Percentiles rank a stretch among this genome's conserved stretches.
These are phyloP conservation scores for Rhadina sibilatrix DNA, from an alignment of 2,113 vertebrate species.

Conservation along the genomic window DNA sequence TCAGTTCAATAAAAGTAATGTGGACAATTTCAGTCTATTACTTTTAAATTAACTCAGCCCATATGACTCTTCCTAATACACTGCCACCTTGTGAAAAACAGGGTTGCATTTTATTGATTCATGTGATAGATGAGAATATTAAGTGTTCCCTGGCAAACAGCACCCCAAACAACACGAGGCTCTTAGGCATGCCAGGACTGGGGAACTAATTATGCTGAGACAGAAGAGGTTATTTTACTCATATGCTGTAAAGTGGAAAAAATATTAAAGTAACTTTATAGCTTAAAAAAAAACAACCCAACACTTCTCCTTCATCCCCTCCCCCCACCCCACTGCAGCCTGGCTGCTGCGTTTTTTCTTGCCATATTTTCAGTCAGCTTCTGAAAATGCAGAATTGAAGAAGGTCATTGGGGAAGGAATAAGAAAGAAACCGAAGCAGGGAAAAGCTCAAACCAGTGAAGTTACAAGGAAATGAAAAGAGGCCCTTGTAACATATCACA, in stretches of 20 bases:
- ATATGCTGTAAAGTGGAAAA: neutral
- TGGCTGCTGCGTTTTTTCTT: neutral
- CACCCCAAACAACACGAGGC: neutral
- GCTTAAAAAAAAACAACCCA: neutral
- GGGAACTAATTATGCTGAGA: constrained; percentile 33
- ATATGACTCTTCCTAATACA: constrained; percentile 55
- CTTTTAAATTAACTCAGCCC: constrained; percentile 72
- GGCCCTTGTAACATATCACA: neutral
- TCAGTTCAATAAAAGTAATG: constrained; percentile 64
- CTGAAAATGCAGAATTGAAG: neutral
- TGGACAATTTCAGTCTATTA: constrained; percentile 68
- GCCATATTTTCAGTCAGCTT: neutral
- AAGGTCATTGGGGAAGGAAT: neutral
- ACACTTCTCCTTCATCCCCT: neutral
- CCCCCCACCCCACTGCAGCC: neutral
- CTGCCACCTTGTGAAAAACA: constrained; percentile 58
- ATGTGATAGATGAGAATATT: constrained; percentile 66
- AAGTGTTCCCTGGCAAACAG: constrained; percentile 35
- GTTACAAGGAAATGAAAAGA: neutral
- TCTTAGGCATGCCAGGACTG: neutral
- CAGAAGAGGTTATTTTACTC: neutral
- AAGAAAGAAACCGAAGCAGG: neutral
- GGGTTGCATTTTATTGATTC: constrained; percentile 47
- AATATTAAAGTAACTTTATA: neutral
- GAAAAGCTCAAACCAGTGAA: neutral